Evolutionary conservation across 2,888 invertebrate species (phyloP).

Genomic region (Pollenia labialis): DNA sequence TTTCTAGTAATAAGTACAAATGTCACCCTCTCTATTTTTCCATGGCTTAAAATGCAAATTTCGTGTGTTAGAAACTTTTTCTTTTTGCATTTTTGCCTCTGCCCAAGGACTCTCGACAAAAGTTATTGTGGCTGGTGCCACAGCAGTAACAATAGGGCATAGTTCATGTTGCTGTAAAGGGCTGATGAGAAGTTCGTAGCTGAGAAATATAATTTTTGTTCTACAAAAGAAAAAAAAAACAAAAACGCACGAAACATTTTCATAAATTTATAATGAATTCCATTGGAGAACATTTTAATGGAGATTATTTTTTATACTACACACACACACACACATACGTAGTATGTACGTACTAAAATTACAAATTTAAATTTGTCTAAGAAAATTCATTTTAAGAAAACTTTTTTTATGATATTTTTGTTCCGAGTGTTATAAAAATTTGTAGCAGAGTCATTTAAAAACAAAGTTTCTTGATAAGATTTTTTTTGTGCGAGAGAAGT

Average conservation of each 20-base stretch:
- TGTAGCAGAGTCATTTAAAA: conserved; percentile 38
- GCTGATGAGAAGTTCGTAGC: conserved; percentile 73
- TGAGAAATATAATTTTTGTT: conserved; percentile 21
- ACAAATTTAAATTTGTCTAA: conserved; percentile 57
- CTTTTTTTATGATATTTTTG: conserved; percentile 8
- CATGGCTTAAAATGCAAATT: conserved; percentile 62
- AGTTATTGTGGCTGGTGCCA: conserved; percentile 63
- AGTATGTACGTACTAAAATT: not conserved
- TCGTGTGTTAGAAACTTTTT: conserved; percentile 25
- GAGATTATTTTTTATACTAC: not conserved
- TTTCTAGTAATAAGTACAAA: conserved; percentile 34
- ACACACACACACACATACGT: not conserved
- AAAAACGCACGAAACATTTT: not conserved
- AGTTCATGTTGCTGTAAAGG: conserved; percentile 70
- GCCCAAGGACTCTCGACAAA: conserved; percentile 67
- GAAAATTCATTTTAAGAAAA: conserved; percentile 22
- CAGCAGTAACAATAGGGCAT: conserved; percentile 61
- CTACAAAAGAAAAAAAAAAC: not conserved
- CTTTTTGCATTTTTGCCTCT: not conserved
- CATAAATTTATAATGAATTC: conserved; percentile 54
- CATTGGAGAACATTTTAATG: conserved; percentile 42
- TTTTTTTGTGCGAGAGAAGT: not conserved
- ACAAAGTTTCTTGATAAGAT: conserved; percentile 27
- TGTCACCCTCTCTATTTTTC: conserved; percentile 47
- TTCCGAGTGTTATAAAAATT: conserved; percentile 19